Conservation (phyloP, 64 coral and sea anemone genomes). For the Pocillopora verrucosa region DNA sequence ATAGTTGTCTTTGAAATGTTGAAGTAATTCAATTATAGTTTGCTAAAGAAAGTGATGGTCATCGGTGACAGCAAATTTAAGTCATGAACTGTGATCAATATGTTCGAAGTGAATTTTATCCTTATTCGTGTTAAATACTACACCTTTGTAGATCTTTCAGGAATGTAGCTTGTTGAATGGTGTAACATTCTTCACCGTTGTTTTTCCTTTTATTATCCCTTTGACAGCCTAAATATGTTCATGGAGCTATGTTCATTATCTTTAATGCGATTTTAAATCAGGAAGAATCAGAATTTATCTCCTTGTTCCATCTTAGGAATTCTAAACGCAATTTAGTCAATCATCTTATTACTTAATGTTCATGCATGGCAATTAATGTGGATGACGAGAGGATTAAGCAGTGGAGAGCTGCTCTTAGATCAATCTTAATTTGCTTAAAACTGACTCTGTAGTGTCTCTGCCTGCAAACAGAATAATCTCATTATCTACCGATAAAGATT, state of each 20-base stretch:
- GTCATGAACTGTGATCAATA: no score
- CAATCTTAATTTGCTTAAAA: slow-evolving; percentile 21
- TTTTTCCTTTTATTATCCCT: neutral
- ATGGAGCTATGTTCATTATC: slow-evolving; percentile 26
- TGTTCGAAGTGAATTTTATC: no score
- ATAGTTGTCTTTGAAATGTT: neutral
- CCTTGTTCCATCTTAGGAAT: slow-evolving; percentile 12
- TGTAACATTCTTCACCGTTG: neutral
- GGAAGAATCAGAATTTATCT: slow-evolving; percentile 18
- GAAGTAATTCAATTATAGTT: slow-evolving; percentile 6
- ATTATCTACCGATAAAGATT: slow-evolving; percentile 23
- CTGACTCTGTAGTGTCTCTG: neutral
- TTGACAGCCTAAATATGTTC: neutral
- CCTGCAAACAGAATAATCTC: slow-evolving; percentile 9
- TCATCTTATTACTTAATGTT: slow-evolving; percentile 15
- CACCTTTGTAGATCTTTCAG: neutral
- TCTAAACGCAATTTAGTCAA: slow-evolving; percentile 43
- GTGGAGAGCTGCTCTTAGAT: slow-evolving; percentile 22
- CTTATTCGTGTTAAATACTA: neutral
- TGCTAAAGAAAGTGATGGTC: neutral
- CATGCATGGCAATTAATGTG: neutral
- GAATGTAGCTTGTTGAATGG: slow-evolving; percentile 5
- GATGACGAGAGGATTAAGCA: slow-evolving; percentile 36
- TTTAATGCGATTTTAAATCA: neutral
- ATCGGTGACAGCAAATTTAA: neutral